These are phyloP conservation scores for Halisarca cf. caerulea DNA, from an alignment of 37 sponge, comb jelly and placozoan species.

Conservation along the genomic window DNA sequence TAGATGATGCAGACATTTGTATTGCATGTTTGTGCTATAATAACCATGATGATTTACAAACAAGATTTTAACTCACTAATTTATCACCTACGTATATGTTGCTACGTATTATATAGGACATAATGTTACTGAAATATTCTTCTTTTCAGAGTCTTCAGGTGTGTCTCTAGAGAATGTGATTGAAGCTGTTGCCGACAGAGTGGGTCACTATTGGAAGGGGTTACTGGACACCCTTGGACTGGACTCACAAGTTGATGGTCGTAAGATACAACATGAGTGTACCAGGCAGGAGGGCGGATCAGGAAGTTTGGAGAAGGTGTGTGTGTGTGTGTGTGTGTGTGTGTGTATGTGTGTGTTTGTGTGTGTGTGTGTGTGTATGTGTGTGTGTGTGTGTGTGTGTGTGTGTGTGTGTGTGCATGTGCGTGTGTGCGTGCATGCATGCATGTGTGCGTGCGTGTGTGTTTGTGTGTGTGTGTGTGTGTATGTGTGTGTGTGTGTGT, in stretches of 20 bases:
- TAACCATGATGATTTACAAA: no score
- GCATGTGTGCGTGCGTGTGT: slow-evolving; percentile 4
- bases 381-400: no score
- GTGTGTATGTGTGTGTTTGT: not conserved
- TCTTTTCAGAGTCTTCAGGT: no score
- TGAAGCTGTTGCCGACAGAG: not conserved
- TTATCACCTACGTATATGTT: no score
- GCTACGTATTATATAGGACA: no score
- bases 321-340: slow-evolving; percentile 36
- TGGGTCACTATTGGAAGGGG: not conserved
- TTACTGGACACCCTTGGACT: not conserved
- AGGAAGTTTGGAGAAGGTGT: slow-evolving; percentile 1
- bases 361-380: not conserved
- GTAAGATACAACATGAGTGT: slow-evolving; percentile 4
- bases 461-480: slow-evolving; percentile 26
- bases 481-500: slow-evolving; percentile 18
- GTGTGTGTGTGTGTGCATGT: not conserved
- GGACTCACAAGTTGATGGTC: not conserved
- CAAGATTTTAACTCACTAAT: no score
- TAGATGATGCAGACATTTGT: no score
- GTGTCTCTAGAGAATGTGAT: not conserved
- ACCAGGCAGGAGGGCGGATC: not conserved
- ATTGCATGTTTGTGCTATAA: no score
- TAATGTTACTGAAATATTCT: no score
- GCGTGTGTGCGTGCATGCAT: not conserved